A percentile compares a stretch with the other conserved stretches of the same genome.
Conservation (phyloP, 2,888 invertebrate species). For the Pseudanteris insignis region DNA sequence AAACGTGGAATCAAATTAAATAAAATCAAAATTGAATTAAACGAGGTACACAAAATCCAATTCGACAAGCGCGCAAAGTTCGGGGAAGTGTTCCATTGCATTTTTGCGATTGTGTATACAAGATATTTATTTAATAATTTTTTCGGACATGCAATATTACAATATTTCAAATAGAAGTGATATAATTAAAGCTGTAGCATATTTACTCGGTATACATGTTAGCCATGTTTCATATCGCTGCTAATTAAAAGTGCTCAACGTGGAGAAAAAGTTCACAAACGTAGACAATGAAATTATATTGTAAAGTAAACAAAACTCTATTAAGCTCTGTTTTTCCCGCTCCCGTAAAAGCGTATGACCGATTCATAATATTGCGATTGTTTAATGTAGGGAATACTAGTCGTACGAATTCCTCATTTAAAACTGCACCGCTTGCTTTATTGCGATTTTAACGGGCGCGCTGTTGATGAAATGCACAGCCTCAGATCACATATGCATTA, state of each 20-base stretch:
- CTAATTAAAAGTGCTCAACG: constrained; percentile 44
- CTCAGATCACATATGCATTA: constrained; percentile 7
- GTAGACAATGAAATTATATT: constrained; percentile 45
- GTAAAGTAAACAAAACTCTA: constrained; percentile 42
- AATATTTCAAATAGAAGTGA: constrained; percentile 34
- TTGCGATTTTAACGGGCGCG: constrained; percentile 10
- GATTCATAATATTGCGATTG: constrained; percentile 37
- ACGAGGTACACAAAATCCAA: not conserved
- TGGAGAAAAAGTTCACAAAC: constrained; percentile 40
- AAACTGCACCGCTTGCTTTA: not conserved
- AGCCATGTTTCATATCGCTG: constrained; percentile 38
- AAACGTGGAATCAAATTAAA: not conserved
- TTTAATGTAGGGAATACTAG: constrained; percentile 21
- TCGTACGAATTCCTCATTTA: constrained; percentile 19
- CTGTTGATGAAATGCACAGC: constrained; percentile 5
- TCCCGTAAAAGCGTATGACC: constrained; percentile 21
- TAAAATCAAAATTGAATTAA: no score
- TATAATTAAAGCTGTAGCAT: constrained; percentile 39
- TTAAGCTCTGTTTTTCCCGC: constrained; percentile 35
- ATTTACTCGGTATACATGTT: constrained; percentile 36
- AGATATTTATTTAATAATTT: constrained; percentile 23
- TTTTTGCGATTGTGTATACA: constrained; percentile 5
- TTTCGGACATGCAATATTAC: constrained; percentile 43
- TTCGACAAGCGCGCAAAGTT: not conserved
- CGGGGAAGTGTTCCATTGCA: not conserved